Evolutionary conservation across 2,797 vertebrate genomes (phyloP).

Genomic region (Bovichtus diacanthus): DNA sequence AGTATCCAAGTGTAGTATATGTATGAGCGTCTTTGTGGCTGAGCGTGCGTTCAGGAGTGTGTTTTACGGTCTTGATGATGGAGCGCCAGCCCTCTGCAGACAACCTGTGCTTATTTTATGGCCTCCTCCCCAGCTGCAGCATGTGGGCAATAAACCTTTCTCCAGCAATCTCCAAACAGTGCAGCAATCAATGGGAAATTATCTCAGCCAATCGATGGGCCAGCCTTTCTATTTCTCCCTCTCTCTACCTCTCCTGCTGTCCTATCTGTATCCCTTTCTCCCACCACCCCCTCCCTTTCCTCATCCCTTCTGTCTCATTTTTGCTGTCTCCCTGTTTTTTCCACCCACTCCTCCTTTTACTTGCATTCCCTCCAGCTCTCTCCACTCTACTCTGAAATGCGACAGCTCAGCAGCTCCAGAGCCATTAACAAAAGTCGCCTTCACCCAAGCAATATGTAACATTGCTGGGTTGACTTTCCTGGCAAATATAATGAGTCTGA

Average conservation of each 20-base stretch:
- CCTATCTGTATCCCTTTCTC: constrained; percentile 69
- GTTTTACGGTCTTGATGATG: constrained; percentile 72
- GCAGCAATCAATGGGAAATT: constrained; percentile 89
- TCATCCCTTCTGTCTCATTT: constrained; percentile 73
- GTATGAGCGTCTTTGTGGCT: constrained; percentile 34
- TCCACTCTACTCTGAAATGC: constrained; percentile 71
- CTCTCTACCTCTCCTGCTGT: constrained; percentile 66
- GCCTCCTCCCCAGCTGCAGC: constrained; percentile 83
- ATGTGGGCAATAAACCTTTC: constrained; percentile 87
- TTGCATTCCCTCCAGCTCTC: constrained; percentile 63
- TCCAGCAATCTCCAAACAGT: constrained; percentile 85
- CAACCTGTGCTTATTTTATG: constrained; percentile 83
- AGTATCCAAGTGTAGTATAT: constrained; percentile 36
- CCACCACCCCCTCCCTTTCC: constrained; percentile 26
- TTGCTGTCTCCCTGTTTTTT: constrained; percentile 73
- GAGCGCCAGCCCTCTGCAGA: constrained; percentile 77
- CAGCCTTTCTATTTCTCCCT: constrained; percentile 79
- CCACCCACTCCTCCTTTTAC: constrained; percentile 60
- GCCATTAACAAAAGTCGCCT: constrained; percentile 77
- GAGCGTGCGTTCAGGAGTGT: constrained; percentile 42
- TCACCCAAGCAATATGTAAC: constrained; percentile 66
- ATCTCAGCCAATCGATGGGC: constrained; percentile 86
- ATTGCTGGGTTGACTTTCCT: constrained; percentile 49
- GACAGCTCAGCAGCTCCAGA: constrained; percentile 80
- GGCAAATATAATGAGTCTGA: constrained; percentile 44